Percentiles rank a stretch among this genome's conserved stretches.
These are phyloP conservation scores for Platygyra sinensis DNA, from an alignment of 64 coral and sea anemone species.

Conservation along the genomic window DNA sequence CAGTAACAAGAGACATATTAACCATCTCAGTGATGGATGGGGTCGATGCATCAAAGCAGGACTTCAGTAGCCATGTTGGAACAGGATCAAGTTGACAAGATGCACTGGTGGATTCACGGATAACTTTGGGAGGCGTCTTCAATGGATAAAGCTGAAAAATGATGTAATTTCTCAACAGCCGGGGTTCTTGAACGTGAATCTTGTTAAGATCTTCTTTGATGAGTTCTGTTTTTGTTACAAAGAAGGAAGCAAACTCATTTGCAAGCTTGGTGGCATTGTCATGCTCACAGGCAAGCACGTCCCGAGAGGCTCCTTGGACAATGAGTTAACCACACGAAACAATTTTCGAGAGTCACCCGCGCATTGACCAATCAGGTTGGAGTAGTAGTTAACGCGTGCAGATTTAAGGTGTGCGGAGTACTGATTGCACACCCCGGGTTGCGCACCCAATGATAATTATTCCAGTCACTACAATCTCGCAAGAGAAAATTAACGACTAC, in stretches of 20 bases:
- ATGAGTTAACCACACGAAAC: constrained; percentile 9
- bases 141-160: constrained; percentile 31
- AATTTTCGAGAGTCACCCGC: background rate
- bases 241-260: constrained; percentile 7
- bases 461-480: constrained; percentile 29
- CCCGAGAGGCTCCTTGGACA: constrained; percentile 22
- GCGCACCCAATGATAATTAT: constrained; percentile 15
- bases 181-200: constrained; percentile 14
- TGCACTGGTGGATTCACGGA: constrained; percentile 19
- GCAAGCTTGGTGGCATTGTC: constrained; percentile 12
- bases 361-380: too few species aligned
- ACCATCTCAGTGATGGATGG: constrained; percentile 46
- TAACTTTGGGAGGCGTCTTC: constrained; percentile 17
- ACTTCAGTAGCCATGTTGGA: constrained; percentile 48
- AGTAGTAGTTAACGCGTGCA: too few species aligned
- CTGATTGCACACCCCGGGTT: too few species aligned
- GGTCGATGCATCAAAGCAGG: constrained; percentile 13
- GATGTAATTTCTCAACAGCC: constrained; percentile 13
- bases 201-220: constrained; percentile 29
- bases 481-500: too few species aligned
- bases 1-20: constrained; percentile 17
- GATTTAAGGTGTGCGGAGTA: too few species aligned
- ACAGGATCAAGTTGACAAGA: constrained; percentile 43
- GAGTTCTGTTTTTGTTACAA: constrained; percentile 1
- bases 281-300: constrained; percentile 20